Conservation (phyloP, 2,113 vertebrate species). For the Phodopus roborovskii region DNA sequence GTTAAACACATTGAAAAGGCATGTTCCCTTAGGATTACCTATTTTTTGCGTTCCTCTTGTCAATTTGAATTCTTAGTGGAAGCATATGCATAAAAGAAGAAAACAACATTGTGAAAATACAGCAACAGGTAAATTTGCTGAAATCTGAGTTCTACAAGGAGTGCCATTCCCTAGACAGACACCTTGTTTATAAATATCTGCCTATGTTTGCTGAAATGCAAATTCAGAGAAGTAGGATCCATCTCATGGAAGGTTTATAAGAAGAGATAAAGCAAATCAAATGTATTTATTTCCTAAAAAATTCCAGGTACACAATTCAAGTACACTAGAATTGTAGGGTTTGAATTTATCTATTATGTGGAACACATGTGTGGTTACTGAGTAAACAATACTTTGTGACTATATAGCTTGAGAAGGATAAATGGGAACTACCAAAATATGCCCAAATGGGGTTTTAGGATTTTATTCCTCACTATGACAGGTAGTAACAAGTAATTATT, state of each 20-base stretch:
- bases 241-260: not conserved
- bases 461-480: not conserved
- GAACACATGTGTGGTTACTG: not conserved
- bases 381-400: not conserved
- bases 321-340: not conserved
- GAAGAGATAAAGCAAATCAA: not conserved
- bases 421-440: not conserved
- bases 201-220: not conserved
- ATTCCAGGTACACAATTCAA: not conserved
- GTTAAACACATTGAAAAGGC: conserved; percentile 72
- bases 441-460: not conserved
- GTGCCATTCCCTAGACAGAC: conserved; percentile 59
- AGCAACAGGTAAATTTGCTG: conserved; percentile 66
- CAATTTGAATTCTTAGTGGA: conserved; percentile 82
- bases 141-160: conserved; percentile 62
- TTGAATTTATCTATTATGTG: not conserved
- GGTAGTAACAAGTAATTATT: not conserved
- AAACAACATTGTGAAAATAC: conserved; percentile 72
- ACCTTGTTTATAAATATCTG: conserved; percentile 61
- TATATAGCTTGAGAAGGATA: not conserved
- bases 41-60: conserved; percentile 76
- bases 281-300: not conserved
- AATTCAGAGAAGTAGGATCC: not conserved
- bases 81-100: conserved; percentile 67
- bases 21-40: conserved; percentile 79